A percentile compares a stretch with the other conserved stretches of the same genome.
phyloP scores from a whole-genome alignment of 2,113 vertebrate genomes.

The rat (Rattus norvegicus) region DNA sequence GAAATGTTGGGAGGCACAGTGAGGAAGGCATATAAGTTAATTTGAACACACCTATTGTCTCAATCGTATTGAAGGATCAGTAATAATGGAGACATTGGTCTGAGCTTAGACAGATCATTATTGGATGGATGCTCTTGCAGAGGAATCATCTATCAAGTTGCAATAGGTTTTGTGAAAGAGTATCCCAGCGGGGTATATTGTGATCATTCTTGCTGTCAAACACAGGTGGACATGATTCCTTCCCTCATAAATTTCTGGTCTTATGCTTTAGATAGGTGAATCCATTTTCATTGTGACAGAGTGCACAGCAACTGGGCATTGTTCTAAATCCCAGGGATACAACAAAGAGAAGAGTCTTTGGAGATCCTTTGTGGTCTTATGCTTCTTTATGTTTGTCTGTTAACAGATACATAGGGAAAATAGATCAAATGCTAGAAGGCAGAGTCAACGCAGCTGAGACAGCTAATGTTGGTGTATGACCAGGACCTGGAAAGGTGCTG shows the following conservation, averaged over 20 bases:
- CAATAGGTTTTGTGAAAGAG: background rate
- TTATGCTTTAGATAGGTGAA: background rate
- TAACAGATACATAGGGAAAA: background rate
- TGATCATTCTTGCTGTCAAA: background rate
- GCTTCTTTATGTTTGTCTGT: background rate
- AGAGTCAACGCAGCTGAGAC: background rate
- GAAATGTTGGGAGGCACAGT: background rate
- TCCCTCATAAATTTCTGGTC: background rate
- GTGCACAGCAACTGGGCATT: background rate
- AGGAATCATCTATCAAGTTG: background rate
- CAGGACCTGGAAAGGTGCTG: background rate
- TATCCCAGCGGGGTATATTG: background rate
- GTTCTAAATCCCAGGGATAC: background rate
- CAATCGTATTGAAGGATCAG: background rate
- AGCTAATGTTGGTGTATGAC: background rate
- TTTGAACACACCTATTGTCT: background rate
- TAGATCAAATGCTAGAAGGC: background rate
- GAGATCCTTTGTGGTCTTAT: background rate
- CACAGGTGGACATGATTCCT: background rate
- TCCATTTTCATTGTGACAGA: background rate
- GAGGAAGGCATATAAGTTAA: background rate
- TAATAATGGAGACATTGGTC: background rate
- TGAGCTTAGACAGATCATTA: background rate
- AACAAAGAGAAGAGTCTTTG: background rate
- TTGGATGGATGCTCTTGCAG: background rate